Conservation (phyloP, 2,113 vertebrate genomes). For the Aegithalos caudatus region DNA sequence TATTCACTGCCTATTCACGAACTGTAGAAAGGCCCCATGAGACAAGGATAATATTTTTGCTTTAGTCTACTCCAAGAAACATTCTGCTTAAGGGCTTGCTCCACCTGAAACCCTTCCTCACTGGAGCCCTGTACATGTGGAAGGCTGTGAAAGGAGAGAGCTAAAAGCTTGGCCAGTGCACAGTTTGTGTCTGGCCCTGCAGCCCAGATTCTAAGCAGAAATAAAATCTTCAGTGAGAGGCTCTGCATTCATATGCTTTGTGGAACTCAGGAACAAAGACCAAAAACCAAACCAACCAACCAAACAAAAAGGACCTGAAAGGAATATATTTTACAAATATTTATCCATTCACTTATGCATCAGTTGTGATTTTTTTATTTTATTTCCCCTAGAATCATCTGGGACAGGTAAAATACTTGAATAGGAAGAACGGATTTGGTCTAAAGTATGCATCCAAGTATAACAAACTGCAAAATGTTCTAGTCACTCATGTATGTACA, state of each 20-base stretch:
- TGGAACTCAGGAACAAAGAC: background rate
- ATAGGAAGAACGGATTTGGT: background rate
- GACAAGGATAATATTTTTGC: background rate
- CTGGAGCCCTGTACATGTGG: background rate
- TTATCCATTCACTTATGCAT: background rate
- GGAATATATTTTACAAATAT: background rate
- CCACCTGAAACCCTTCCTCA: background rate
- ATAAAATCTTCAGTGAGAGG: background rate
- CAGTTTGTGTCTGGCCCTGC: background rate
- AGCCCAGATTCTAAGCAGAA: background rate
- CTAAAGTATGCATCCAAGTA: background rate
- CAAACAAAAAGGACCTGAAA: background rate
- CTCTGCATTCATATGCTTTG: background rate
- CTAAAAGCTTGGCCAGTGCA: background rate
- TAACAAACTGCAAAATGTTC: background rate
- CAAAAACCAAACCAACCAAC: background rate
- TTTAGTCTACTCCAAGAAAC: background rate
- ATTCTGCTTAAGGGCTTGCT: background rate
- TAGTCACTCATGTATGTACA: background rate
- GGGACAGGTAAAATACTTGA: background rate
- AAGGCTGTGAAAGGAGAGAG: background rate
- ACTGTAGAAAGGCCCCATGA: background rate
- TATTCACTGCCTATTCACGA: background rate
- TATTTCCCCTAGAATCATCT: background rate
- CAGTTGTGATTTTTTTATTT: background rate